Evolutionary conservation across 2,888 invertebrate species (phyloP), one percentile per base, ranked within the genome.

Genomic region (Pammene fasciana): DNA sequence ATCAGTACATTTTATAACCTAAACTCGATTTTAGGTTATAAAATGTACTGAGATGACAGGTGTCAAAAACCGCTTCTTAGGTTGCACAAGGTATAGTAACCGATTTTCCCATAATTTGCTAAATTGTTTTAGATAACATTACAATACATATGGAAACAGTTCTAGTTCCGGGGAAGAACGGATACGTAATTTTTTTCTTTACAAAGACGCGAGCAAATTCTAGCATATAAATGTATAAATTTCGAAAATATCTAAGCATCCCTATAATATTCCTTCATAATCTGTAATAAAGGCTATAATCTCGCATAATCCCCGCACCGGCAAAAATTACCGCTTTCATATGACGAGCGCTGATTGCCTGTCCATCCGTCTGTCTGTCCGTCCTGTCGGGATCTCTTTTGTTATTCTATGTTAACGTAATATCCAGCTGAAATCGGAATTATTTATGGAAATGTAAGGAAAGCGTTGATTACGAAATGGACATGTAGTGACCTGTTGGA

Each of bases 331-430:
- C 78, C 78, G 70, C 70, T 67, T 72, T 70, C 52, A 48, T 68
- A 68, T 72, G 70, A 67, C 64, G 68, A 54, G 70, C 45, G 65
- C 77, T 79, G 86, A 86, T 86, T 84, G 85, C 81, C 83, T 86
- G 87, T 84, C 88, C 68, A 82, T 82, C 83, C 41, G 66, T 67
- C 66, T 64, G 80, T 78, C 78, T 65, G 78, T 74, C 67, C 65
- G 68, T 43, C 43, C 72, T 68, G 76, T 72, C 65, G 13, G 48
- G 62, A 48, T 64, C 62, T 65, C 68, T 65, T 65, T 65, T 70
- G 68, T 70, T 70, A 54, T 70, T 65, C 64, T 64, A 64, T 50
- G 64, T 48, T 56, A 52, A 10, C 67, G 68, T 36, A 60, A 57
- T 64, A 68, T 64, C 57, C 64, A 57, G 50, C 43, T 61, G 62